Conservation (phyloP, 1,140 invertebrate species). For the Nasonia giraulti region DNA sequence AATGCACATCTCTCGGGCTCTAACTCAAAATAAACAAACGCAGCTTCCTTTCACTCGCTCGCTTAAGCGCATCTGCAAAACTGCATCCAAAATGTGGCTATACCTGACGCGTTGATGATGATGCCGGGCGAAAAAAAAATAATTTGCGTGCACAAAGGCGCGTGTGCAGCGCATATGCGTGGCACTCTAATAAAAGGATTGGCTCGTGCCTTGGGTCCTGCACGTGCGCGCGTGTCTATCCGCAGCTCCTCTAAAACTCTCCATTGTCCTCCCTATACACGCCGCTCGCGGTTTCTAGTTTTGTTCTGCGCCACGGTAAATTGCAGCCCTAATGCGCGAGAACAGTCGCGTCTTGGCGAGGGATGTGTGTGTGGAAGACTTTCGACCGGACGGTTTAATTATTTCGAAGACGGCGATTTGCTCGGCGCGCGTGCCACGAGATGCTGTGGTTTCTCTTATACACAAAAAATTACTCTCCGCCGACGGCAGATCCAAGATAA, state of each 20-base stretch:
- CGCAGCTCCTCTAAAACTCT: background rate
- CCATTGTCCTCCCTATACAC: background rate
- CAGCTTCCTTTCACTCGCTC: background rate
- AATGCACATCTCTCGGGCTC: background rate
- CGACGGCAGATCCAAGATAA: no score
- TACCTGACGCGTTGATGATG: background rate
- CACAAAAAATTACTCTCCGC: no score
- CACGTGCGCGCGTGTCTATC: constrained; percentile 14
- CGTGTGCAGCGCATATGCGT: constrained; percentile 22
- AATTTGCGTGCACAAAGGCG: background rate
- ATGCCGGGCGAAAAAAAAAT: background rate
- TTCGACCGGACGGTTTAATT: no score
- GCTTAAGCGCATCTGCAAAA: background rate
- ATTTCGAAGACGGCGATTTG: no score
- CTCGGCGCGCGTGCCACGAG: no score
- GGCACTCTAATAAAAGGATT: constrained; percentile 35
- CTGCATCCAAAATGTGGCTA: background rate
- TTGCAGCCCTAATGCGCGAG: constrained; percentile 8
- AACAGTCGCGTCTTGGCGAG: background rate
- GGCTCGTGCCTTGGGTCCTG: background rate
- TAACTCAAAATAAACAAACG: constrained; percentile 5
- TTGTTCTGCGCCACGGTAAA: background rate
- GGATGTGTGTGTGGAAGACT: no score
- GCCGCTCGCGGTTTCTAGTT: background rate
- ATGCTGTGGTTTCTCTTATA: no score